These are phyloP conservation scores for Chelmon rostratus DNA, from an alignment of 2,797 vertebrate species.

Conservation along the genomic window DNA sequence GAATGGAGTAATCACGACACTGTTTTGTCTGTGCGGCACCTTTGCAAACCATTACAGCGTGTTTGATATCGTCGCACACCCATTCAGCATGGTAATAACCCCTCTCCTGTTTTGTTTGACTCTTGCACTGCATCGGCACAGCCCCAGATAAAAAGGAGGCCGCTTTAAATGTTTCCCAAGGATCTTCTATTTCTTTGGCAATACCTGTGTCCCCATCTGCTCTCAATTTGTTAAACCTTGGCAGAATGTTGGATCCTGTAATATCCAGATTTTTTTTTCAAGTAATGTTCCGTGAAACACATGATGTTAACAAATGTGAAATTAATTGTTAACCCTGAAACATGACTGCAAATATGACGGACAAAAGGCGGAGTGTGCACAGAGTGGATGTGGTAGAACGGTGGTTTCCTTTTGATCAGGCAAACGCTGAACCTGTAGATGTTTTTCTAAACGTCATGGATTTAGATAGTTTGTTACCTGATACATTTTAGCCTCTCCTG, in stretches of 20 bases:
- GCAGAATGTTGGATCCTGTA: constrained; percentile 35
- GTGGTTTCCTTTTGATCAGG: constrained; percentile 20
- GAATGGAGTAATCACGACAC: constrained; percentile 44
- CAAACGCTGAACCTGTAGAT: constrained; percentile 11
- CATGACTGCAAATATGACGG: constrained; percentile 16
- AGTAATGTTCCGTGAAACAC: constrained; percentile 45
- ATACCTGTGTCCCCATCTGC: constrained; percentile 66
- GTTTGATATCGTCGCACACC: constrained; percentile 36
- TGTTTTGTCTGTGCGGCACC: constrained; percentile 50
- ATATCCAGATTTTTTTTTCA: constrained; percentile 35
- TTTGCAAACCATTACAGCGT: constrained; percentile 47
- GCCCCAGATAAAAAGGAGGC: constrained; percentile 13
- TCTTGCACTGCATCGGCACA: constrained; percentile 11
- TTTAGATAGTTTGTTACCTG: constrained; percentile 12
- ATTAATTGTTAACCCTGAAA: constrained; percentile 46
- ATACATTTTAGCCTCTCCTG: constrained; percentile 5
- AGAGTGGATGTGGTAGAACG: not conserved
- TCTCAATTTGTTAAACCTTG: constrained; percentile 59
- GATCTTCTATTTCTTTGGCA: constrained; percentile 70
- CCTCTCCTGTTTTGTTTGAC: constrained; percentile 37
- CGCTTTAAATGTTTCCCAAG: constrained; percentile 57
- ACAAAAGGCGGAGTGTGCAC: not conserved
- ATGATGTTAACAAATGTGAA: constrained; percentile 46
- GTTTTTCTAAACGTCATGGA: constrained; percentile 11
- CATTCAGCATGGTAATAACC: constrained; percentile 54